Conservation (phyloP, 2,113 vertebrate species). For the Anhinga anhinga region DNA sequence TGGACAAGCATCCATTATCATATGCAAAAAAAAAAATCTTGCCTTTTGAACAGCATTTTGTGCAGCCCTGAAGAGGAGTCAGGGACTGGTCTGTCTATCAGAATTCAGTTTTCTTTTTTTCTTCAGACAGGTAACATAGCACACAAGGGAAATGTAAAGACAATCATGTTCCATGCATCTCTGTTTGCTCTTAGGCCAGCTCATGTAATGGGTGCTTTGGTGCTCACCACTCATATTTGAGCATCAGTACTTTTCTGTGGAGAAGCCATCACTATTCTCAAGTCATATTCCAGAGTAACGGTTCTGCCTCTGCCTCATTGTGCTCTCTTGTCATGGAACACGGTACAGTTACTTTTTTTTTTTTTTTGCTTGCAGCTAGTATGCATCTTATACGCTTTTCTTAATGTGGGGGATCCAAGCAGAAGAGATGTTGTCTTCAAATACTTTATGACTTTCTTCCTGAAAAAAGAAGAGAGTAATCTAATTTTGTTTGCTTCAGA, state of each 20-base stretch:
- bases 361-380: background rate
- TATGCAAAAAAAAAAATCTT: background rate
- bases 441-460: background rate
- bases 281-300: background rate
- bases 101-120: background rate
- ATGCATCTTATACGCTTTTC: background rate
- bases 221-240: background rate
- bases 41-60: background rate
- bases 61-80: background rate
- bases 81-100: background rate
- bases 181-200: accelerated
- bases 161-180: background rate
- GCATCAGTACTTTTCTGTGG: background rate
- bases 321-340: background rate
- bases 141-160: background rate
- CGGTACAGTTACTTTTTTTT: background rate
- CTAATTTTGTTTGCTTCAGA: background rate
- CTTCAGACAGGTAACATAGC: background rate
- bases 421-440: background rate
- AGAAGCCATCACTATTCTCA: background rate
- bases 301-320: background rate
- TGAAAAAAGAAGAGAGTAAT: background rate
- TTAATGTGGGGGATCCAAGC: background rate
- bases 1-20: background rate
- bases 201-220: background rate